These are phyloP conservation scores for Drosophila dives DNA, from an alignment of 2,888 invertebrate genomes.

Conservation along the genomic window DNA sequence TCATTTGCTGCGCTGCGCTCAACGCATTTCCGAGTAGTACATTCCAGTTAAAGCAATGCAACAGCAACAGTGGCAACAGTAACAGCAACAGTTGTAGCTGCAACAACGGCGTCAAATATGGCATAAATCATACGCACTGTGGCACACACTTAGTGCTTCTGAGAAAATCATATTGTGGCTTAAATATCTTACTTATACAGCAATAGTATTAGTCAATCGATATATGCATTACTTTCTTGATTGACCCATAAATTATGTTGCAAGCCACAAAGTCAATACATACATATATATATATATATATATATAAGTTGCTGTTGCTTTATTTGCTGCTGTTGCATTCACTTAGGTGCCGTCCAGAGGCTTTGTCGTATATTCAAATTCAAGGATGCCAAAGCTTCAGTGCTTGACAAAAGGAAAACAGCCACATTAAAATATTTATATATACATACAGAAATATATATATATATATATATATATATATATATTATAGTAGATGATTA, in stretches of 20 bases:
- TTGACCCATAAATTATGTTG: conserved; percentile 23
- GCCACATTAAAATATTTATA: conserved; percentile 26
- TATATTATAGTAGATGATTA: neutral
- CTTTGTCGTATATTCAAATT: conserved; percentile 75
- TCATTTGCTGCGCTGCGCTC: conserved; percentile 57
- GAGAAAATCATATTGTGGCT: conserved; percentile 8
- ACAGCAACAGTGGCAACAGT: conserved; percentile 11
- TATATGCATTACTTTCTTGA: conserved; percentile 7
- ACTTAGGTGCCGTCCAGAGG: conserved; percentile 84
- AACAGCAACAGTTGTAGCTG: conserved; percentile 2
- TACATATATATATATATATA: neutral
- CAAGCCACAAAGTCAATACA: conserved; percentile 12
- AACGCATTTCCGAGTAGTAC: conserved; percentile 32
- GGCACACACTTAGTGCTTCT: conserved; percentile 29
- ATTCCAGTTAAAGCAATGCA: conserved; percentile 37
- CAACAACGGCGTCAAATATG: conserved; percentile 24
- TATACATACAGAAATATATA: conserved; percentile 10
- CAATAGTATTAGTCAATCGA: neutral
- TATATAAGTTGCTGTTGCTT: conserved; percentile 4
- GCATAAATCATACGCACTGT: conserved; percentile 71
- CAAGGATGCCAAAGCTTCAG: conserved; percentile 58
- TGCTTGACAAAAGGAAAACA: conserved; percentile 40
- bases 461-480: conserved; percentile 15
- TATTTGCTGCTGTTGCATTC: conserved; percentile 55
- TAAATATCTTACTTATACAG: conserved; percentile 10